Base-by-base conservation (phyloP, 2,797 vertebrate genomes). In the Siniperca scherzeri region DNA sequence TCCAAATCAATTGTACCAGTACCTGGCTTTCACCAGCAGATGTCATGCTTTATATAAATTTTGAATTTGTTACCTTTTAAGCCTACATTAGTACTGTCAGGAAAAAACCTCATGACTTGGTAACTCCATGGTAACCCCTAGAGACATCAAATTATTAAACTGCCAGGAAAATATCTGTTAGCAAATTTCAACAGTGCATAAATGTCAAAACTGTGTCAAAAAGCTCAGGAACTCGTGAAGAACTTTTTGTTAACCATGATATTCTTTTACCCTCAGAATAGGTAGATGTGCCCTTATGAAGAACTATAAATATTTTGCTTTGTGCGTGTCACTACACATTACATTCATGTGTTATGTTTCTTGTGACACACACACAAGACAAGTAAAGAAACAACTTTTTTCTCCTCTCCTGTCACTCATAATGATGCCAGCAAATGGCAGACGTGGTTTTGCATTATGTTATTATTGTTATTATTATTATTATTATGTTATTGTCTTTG, bases 401-500 rank as follows among this genome's bases (percentile, higher is more conserved):
- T 65, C 4, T 46, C 3, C 8, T 22, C 8, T 40, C 19, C n/a
- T 13, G 13, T 57, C 60, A 68, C 59, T 48, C 19, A 33, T 13
- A 69, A 83, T 78, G 50, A 81, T 14, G 71, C 33, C 52, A 66
- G 25, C 2, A 64, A 50, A 77, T 65, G 71, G 75, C 61, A 84
- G 66, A 69, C 1, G 69, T 83, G 16, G 27, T 55, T 77, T 74
- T 78, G 6, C 38, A 40, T 36, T 52, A 30, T 59, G 2, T 68
- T 42, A 9, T 17, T 53, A 17, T 52, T 60, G 4, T n/a, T 56
- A 2, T 27, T 27, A 36, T 36, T 36, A 36, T 44, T 19, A 19
- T 44, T 17, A 12, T 25, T 21, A n/a, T 65, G 7, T 33, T 57
- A 19, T 52, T 78, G 2, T 81, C 3, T 70, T 61, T 44, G 30